These are phyloP conservation scores for Pollicipes pollicipes DNA, from an alignment of 1,140 invertebrate genomes.

Conservation along the genomic window DNA sequence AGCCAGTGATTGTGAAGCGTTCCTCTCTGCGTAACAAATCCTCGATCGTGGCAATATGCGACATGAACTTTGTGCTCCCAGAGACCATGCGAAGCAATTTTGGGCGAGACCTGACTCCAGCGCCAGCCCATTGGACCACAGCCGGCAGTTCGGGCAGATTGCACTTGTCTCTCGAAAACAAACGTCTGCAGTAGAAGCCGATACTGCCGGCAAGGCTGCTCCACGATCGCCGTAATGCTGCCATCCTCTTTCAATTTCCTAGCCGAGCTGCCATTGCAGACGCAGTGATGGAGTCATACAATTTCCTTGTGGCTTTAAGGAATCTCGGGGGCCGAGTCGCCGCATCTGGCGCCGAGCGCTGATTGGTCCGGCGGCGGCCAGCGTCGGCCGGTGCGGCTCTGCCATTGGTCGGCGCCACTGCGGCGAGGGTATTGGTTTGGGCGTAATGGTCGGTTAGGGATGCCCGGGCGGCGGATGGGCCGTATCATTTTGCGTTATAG, in stretches of 20 bases:
- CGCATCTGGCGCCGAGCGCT: neutral
- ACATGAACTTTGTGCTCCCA: no score
- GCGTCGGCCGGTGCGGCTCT: neutral
- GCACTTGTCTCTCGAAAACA: no score
- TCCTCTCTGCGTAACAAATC: no score
- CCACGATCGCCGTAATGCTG: neutral
- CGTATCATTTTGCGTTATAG: constrained; percentile 2
- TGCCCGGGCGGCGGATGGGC: neutral
- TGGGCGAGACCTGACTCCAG: no score
- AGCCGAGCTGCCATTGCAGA: neutral
- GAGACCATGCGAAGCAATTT: no score
- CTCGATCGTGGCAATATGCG: no score
- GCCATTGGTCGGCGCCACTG: neutral
- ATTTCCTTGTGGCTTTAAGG: neutral
- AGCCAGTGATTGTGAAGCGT: no score
- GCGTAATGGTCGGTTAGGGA: neutral
- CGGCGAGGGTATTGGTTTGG: neutral
- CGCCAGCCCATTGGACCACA: no score
- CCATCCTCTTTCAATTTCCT: neutral
- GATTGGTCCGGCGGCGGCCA: neutral
- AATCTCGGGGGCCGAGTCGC: neutral
- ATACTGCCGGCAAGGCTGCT: neutral
- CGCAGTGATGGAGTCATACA: neutral
- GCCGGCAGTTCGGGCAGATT: no score
- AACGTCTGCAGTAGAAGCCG: no score